A percentile compares a stretch with the other conserved stretches of the same genome.
phyloP scores from a whole-genome alignment of 2,113 vertebrate genomes.

The Progne subis region DNA sequence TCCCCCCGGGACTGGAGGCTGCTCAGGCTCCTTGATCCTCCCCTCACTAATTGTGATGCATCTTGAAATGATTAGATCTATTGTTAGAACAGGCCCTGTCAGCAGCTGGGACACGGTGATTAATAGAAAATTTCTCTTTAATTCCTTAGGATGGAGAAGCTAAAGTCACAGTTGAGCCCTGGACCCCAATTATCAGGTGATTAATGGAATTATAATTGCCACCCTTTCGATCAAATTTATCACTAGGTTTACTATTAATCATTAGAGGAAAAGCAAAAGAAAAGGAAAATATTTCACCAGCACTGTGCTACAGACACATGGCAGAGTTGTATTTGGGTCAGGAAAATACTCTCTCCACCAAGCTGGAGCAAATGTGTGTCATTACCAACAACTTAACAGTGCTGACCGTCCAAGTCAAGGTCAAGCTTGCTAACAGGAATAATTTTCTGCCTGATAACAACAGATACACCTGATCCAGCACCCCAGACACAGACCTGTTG shows the following conservation, averaged over 20 bases:
- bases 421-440: constrained; percentile 27
- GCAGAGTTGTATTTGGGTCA: constrained; percentile 9
- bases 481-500: not conserved
- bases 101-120: constrained; percentile 64
- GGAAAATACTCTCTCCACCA: not conserved
- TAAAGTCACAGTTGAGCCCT: constrained; percentile 75
- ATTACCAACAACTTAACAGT: constrained; percentile 35
- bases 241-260: constrained; percentile 75
- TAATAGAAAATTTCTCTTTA: constrained; percentile 76
- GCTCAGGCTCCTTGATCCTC: constrained; percentile 85
- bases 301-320: not conserved
- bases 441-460: not conserved
- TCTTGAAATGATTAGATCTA: constrained; percentile 71
- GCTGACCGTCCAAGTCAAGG: constrained; percentile 8
- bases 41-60: constrained; percentile 82
- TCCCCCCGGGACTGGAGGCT: constrained; percentile 75
- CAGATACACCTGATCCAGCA: not conserved
- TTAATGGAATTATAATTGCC: constrained; percentile 84
- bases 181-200: constrained; percentile 83
- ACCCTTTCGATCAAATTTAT: constrained; percentile 71
- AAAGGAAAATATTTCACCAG: constrained; percentile 51
- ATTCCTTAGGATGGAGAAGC: constrained; percentile 77
- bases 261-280: constrained; percentile 30
- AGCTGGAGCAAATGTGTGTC: constrained; percentile 8
- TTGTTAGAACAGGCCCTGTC: constrained; percentile 84